Evolutionary conservation across 2,113 vertebrate genomes (phyloP).

Genomic region (Seriola quinqueradiata): DNA sequence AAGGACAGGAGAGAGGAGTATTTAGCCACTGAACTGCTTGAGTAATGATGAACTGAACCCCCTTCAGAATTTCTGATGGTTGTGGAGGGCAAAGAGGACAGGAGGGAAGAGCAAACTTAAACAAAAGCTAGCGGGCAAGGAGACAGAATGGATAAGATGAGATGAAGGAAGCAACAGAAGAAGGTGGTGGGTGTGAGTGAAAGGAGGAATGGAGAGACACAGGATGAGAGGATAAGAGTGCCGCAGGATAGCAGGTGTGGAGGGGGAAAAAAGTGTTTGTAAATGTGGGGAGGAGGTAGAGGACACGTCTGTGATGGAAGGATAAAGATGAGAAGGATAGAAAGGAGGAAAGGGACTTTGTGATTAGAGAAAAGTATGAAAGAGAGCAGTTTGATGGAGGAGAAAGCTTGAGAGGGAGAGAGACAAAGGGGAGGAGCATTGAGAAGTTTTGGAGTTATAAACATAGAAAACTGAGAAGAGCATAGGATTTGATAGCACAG

Average conservation of each 20-base stretch:
- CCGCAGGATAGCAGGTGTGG: slow-evolving; percentile 34
- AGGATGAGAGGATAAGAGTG: slow-evolving; percentile 13
- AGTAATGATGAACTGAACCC: slow-evolving; percentile 29
- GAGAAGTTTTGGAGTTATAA: slow-evolving; percentile 44
- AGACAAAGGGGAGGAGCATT: slow-evolving; percentile 46
- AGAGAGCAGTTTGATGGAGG: slow-evolving; percentile 26
- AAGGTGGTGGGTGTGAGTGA: background rate
- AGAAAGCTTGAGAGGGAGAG: slow-evolving; percentile 19
- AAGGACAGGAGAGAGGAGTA: slow-evolving; percentile 3
- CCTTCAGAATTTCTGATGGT: background rate
- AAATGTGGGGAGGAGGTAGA: slow-evolving; percentile 13
- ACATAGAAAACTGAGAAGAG: slow-evolving; percentile 16
- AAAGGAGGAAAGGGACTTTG: slow-evolving; percentile 8
- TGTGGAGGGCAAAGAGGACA: slow-evolving; percentile 28
- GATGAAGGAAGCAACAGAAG: slow-evolving; percentile 17
- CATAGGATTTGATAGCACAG: slow-evolving; percentile 38
- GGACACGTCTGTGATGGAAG: slow-evolving; percentile 37
- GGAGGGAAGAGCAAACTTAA: background rate
- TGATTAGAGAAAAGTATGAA: slow-evolving; percentile 45
- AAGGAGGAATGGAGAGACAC: slow-evolving; percentile 12
- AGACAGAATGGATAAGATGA: slow-evolving; percentile 17
- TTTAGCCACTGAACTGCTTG: slow-evolving; percentile 19
- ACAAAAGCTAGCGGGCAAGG: background rate
- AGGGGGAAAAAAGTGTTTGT: background rate
- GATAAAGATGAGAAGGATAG: slow-evolving; percentile 38